These are phyloP conservation scores for Acropternis orthonyx DNA, from an alignment of 2,797 vertebrate genomes.

Conservation along the genomic window DNA sequence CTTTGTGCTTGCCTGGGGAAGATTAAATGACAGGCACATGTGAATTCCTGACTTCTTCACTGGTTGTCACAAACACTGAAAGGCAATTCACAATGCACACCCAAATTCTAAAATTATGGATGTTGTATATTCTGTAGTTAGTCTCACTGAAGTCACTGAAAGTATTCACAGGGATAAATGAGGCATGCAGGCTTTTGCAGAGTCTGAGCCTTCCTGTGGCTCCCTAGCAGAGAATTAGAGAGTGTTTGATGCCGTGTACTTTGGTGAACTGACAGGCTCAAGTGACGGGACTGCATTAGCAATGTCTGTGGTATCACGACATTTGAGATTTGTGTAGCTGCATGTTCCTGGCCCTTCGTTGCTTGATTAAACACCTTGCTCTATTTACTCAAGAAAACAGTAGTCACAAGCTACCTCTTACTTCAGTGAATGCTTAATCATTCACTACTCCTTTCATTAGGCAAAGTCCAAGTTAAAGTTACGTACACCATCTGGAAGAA, in stretches of 20 bases:
- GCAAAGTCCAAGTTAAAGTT: conserved; percentile 9
- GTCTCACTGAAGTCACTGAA: not conserved
- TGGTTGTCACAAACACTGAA: not conserved
- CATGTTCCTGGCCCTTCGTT: conserved; percentile 42
- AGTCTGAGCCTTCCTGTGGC: not conserved
- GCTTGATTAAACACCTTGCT: conserved; percentile 53
- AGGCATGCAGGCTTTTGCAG: not conserved
- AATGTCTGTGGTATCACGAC: not conserved
- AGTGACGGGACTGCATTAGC: not conserved
- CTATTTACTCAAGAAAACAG: conserved; percentile 44
- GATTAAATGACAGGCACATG: not conserved
- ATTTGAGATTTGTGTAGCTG: conserved; percentile 49
- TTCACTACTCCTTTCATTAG: not conserved
- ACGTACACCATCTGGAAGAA: not conserved
- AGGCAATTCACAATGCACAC: not conserved
- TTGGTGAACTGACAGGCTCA: not conserved
- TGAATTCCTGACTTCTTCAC: not conserved
- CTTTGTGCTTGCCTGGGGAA: not conserved
- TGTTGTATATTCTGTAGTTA: not conserved
- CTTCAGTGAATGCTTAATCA: not conserved
- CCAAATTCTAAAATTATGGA: not conserved
- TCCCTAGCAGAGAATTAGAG: not conserved
- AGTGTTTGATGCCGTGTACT: not conserved
- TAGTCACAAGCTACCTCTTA: not conserved
- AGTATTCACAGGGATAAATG: not conserved